phyloP scores from a whole-genome alignment of 2,888 invertebrate species.

The Heliconius cydno region DNA sequence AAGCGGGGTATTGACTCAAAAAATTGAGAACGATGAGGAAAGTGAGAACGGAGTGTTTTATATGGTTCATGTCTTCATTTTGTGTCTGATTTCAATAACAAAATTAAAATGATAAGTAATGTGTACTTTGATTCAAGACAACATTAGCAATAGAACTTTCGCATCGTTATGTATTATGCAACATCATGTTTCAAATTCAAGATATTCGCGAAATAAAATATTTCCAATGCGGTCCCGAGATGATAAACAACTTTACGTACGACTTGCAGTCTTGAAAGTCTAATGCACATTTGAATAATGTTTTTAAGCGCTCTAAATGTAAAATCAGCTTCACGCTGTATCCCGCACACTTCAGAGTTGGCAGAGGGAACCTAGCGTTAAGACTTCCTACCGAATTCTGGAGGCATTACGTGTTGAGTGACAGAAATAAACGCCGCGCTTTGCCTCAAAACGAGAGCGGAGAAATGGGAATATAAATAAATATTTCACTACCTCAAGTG shows the following conservation, averaged over 20 bases:
- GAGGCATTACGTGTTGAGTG: no score
- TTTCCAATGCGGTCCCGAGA: neutral
- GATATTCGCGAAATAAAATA: neutral
- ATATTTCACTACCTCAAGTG: no score
- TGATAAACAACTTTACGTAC: constrained; percentile 7
- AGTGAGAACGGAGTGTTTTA: no score
- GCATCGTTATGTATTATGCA: constrained; percentile 24
- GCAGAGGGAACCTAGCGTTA: no score
- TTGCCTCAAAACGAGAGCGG: no score
- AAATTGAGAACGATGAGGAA: no score
- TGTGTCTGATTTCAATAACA: neutral
- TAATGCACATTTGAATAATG: constrained; percentile 9
- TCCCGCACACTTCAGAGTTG: no score
- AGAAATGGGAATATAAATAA: no score
- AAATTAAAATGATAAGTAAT: neutral
- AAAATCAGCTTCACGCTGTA: neutral
- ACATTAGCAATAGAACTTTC: neutral
- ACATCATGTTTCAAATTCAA: constrained; percentile 13
- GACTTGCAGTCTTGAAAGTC: constrained; percentile 6
- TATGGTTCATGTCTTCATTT: neutral
- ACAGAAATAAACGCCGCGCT: no score
- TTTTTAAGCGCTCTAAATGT: neutral
- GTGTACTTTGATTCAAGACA: neutral
- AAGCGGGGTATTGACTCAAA: no score
- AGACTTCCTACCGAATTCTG: no score